Evolutionary conservation across 2,888 invertebrate species (phyloP), one percentile per base, ranked within the genome.

Genomic region (Cecidostiba fungosa): DNA sequence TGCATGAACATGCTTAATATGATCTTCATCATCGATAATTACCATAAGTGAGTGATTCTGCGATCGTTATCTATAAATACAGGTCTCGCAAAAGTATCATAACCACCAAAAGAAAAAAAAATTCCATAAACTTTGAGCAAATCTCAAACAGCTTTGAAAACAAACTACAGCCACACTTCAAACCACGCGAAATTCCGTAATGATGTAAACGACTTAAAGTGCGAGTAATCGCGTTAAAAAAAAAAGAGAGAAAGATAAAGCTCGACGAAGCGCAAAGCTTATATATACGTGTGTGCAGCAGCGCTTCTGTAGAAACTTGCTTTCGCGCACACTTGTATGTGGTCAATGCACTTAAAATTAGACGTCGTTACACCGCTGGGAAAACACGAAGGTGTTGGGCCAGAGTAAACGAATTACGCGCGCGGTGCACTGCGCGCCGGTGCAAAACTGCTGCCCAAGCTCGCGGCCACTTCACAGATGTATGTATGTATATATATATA

Each of bases 331-430:
- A 66, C 26, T 26, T 74, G 47, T 66, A 76, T 54, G 80, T 85
- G 80, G 84, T 80, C 84, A 59, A 80, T 59, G 84, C 76, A 80
- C 80, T 85, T 85, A 85, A 85, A 85, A 85, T 80, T 80, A 85
- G 76, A 80, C 84, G 70, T 59, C 84, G 78, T 78, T 79, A 83
- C 70, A 76, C 73, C 66, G 72, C 16, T 72, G 74, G 74, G 72
- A 85, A 85, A 81, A 85, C 72, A 70, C 26, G 81, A 77, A 77
- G 79, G 81, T 85, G 85, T 81, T 77, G 81, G 69, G 62, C 72
- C 47, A n/a, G 80, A 77, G 81, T 85, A 85, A 85, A 77, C 76
- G 81, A 85, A 85, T 85, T 85, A 85, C 50, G 62, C 73, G 19
- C 8, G 36, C 66, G 12, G 23, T 12, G 16, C n/a, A n/a, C n/a